phyloP scores from a whole-genome alignment of 1,140 invertebrate species.

The Cephus cinctus region DNA sequence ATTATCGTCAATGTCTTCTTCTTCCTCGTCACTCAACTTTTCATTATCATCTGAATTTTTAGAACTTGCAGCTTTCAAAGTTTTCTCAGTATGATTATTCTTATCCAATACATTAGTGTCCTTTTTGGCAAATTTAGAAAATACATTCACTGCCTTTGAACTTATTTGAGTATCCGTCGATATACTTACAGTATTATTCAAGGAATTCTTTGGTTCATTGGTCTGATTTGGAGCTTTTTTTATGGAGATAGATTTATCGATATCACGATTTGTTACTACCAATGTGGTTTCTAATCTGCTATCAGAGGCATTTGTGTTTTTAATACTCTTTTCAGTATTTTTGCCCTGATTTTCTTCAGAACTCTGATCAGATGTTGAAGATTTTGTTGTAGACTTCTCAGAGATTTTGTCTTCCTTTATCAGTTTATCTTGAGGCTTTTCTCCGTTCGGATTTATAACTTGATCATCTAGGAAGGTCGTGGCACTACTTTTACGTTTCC shows the following conservation, averaged over 20 bases:
- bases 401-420: conserved; percentile 32
- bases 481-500: conserved; percentile 23
- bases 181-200: too few species aligned
- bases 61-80: not conserved
- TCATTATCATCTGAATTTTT: not conserved
- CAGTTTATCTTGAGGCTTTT: conserved; percentile 14
- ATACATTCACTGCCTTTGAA: not conserved
- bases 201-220: too few species aligned
- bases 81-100: not conserved
- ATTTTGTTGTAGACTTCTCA: not conserved
- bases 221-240: too few species aligned
- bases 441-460: conserved; percentile 2
- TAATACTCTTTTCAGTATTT: not conserved
- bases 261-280: too few species aligned
- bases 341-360: not conserved
- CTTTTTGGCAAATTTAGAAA: not conserved
- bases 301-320: not conserved
- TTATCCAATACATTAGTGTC: not conserved
- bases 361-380: not conserved
- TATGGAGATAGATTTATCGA: too few species aligned
- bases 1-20: conserved; percentile 10
- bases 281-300: not conserved
- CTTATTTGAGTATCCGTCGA: not conserved
- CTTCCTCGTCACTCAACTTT: conserved; percentile 16
- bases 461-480: conserved; percentile 33